Base-by-base conservation (phyloP, 2,113 vertebrate genomes). In the Castor canadensis region DNA sequence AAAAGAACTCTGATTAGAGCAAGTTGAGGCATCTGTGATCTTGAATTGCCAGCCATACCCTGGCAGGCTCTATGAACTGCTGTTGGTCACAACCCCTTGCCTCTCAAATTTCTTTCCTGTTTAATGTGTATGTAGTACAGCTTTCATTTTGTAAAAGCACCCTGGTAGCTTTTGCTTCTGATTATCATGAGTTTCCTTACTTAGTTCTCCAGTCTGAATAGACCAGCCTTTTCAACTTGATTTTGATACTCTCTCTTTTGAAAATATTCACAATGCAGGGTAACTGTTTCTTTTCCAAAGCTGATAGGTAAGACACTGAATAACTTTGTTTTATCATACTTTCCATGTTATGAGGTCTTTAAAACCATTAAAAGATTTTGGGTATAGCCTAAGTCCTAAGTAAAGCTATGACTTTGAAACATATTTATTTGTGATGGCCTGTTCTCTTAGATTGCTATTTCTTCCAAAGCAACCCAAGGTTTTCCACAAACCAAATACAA, bases 331-430 rank as follows among this genome's bases (percentile, higher is more conserved):
- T 83, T 89, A 47, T n/a, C 67, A 83, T 2, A 66, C 26, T 86
- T 92, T 75, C 71, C 91, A 19, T 93, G 47, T 58, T n/a, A 3
- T n/a, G 56, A 76, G 6, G 38, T 89, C 64, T 71, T 95, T 72
- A 95, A 56, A 89, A 73, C 5, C 40, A 62, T 2, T 52, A 47
- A 56, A 71, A 86, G 45, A 84, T 56, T 98, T 94, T 96, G 81
- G 81, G 81, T 32, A 3, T 9, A 77, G 19, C 43, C 30, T 10
- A 93, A 89, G 13, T 38, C 20, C 19, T 58, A 90, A 71, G 93
- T 97, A 95, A 98, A 96, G 88, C 76, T 86, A 49, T 89, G 60
- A 66, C 52, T 89, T 71, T 47, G 47, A 84, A 85, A 76, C 6
- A 82, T 5, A 0, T 64, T 89, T 86, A 19, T 67, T 28, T 69